phyloP scores from a whole-genome alignment of 2,797 vertebrate genomes.

The Paratrypauchen microcephalus region DNA sequence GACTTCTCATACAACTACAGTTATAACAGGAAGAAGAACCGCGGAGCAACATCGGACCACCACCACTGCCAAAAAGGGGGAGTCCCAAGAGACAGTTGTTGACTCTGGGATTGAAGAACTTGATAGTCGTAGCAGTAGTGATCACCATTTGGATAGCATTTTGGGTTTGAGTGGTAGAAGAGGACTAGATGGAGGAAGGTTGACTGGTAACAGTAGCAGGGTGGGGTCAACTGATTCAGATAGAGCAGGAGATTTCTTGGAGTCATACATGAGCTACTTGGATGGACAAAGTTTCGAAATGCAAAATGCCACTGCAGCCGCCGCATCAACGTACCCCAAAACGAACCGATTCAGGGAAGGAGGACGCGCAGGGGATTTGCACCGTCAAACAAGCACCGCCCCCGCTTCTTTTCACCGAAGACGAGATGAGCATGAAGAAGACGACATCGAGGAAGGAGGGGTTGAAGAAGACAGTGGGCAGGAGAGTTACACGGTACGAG shows the following conservation, averaged over 20 bases:
- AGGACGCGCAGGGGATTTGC: conserved; percentile 60
- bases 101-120: conserved; percentile 94
- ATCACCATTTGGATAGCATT: conserved; percentile 90
- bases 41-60: conserved; percentile 78
- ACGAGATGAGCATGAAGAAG: conserved; percentile 73
- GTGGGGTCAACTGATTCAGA: conserved; percentile 66
- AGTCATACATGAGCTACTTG: conserved; percentile 91
- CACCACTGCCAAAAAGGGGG: conserved; percentile 81
- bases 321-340: conserved; percentile 78
- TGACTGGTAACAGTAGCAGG: conserved; percentile 58
- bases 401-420: conserved; percentile 72
- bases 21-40: conserved; percentile 61
- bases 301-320: conserved; percentile 79
- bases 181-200: conserved; percentile 61
- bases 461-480: conserved; percentile 60
- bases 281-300: conserved; percentile 90
- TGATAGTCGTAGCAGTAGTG: conserved; percentile 92
- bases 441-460: conserved; percentile 67
- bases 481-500: conserved; percentile 69
- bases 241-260: conserved; percentile 82
- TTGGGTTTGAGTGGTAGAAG: conserved; percentile 77
- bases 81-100: conserved; percentile 83
- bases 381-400: conserved; percentile 76
- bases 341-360: conserved; percentile 76
- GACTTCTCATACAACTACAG: conserved; percentile 51